Percentiles rank a stretch among this genome's conserved stretches.
These are phyloP conservation scores for Alitta virens DNA, from an alignment of 2,888 invertebrate genomes.

Conservation along the genomic window DNA sequence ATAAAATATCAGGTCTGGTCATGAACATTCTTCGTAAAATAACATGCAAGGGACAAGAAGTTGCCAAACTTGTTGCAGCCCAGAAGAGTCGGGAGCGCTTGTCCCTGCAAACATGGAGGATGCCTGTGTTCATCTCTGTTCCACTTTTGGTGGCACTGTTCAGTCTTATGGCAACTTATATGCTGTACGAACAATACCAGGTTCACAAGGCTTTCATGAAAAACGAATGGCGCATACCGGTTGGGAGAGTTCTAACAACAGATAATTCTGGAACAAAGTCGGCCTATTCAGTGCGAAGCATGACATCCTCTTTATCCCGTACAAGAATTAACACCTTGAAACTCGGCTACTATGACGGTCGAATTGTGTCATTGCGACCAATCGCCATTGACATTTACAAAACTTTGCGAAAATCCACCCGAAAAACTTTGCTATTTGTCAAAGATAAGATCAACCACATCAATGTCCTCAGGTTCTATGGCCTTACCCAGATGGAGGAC, in stretches of 20 bases:
- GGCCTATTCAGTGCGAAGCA: background rate
- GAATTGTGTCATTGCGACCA: too few relatives aligned
- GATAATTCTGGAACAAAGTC: too few relatives aligned
- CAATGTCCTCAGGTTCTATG: conserved; percentile 46
- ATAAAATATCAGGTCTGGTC: conserved; percentile 17
- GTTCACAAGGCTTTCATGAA: conserved; percentile 33
- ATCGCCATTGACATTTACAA: background rate
- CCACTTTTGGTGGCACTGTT: conserved; percentile 29
- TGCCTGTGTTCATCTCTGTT: conserved; percentile 29
- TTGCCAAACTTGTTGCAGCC: conserved; percentile 31
- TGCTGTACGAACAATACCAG: conserved; percentile 33
- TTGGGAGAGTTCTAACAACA: background rate
- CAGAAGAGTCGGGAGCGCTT: conserved; percentile 30
- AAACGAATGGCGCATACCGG: conserved; percentile 5
- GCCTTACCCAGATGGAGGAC: conserved; percentile 36
- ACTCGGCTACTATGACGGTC: too few relatives aligned
- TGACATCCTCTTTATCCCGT: background rate
- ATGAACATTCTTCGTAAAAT: conserved; percentile 28
- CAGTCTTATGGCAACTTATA: conserved; percentile 28
- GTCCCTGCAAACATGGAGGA: conserved; percentile 30
- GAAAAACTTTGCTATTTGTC: conserved; percentile 37
- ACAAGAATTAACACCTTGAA: too few relatives aligned
- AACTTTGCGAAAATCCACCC: conserved; percentile 19
- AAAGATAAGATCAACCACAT: conserved; percentile 36
- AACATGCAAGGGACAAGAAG: conserved; percentile 33